Evolutionary conservation across 2,888 invertebrate species (phyloP).

Genomic region (Tenthredo livida): DNA sequence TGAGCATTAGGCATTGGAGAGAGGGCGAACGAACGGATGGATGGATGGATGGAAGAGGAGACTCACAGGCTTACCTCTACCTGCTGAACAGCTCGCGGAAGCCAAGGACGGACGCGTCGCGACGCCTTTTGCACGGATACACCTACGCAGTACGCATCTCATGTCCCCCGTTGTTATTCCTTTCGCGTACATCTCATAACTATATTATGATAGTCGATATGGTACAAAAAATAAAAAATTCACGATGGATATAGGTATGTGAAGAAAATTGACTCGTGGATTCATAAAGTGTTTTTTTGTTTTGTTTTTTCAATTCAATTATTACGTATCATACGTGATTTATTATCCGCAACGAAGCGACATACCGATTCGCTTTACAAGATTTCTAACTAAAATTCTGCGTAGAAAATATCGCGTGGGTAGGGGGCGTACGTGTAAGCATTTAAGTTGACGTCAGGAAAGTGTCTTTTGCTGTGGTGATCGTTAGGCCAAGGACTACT

Average conservation of each 20-base stretch:
- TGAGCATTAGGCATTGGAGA: constrained; percentile 58
- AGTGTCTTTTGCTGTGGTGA: not conserved
- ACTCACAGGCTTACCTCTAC: not conserved
- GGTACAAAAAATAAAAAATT: not conserved
- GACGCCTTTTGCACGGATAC: constrained; percentile 36
- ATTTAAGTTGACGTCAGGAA: not conserved
- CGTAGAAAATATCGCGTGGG: constrained; percentile 8
- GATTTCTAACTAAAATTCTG: not conserved
- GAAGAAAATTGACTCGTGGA: not conserved
- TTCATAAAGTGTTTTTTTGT: not conserved
- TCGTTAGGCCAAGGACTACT: not conserved
- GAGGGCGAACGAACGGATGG: not conserved
- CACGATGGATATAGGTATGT: not conserved
- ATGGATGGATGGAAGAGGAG: not conserved
- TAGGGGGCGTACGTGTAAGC: constrained; percentile 18
- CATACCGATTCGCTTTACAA: not conserved
- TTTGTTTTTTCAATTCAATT: not conserved
- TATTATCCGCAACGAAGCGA: not conserved
- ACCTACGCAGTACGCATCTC: constrained; percentile 32
- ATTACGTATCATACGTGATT: not conserved
- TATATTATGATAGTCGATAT: not conserved
- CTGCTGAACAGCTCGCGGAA: not conserved
- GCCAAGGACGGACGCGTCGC: constrained; percentile 49
- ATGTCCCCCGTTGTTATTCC: not conserved
- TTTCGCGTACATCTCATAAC: not conserved